Evolutionary conservation across 1,140 invertebrate genomes (phyloP).

Genomic region (roundworm (Caenorhabditis elegans)): DNA sequence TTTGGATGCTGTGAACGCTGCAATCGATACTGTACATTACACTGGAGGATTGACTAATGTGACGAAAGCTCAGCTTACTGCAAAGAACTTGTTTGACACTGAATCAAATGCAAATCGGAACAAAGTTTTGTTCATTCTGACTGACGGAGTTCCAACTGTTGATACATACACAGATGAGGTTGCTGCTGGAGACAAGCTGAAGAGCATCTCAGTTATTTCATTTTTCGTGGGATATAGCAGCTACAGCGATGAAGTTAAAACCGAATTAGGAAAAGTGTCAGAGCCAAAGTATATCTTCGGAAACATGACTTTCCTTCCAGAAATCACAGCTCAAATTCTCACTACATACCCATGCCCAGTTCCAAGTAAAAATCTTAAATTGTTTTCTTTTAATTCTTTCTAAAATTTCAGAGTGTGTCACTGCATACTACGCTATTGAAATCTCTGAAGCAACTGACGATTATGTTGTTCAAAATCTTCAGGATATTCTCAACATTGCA

Average conservation of each 20-base stretch:
- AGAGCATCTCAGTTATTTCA: not conserved
- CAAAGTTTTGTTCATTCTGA: not conserved
- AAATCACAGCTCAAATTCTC: not conserved
- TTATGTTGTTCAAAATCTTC: not conserved
- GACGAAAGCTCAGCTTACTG: not conserved
- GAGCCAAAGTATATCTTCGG: not conserved
- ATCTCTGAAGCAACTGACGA: not conserved
- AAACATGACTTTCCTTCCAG: not conserved
- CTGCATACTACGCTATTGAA: not conserved
- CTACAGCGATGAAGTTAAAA: not conserved
- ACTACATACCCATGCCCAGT: not conserved
- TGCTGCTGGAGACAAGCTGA: not conserved
- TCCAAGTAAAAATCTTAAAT: not conserved
- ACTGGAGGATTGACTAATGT: not conserved
- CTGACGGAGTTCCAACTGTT: conserved; percentile 3
- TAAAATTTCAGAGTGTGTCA: not conserved
- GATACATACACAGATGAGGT: not conserved
- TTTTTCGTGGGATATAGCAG: not conserved
- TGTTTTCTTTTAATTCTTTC: too few relatives aligned
- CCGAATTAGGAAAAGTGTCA: not conserved
- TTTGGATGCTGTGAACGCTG: not conserved
- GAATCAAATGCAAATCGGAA: not conserved
- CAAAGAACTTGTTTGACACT: not conserved
- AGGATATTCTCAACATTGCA: not conserved
- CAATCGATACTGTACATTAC: not conserved